A percentile compares a stretch with the other conserved stretches of the same genome.
These are phyloP conservation scores for Buathra laborator DNA, from an alignment of 2,888 invertebrate genomes.

Conservation along the genomic window DNA sequence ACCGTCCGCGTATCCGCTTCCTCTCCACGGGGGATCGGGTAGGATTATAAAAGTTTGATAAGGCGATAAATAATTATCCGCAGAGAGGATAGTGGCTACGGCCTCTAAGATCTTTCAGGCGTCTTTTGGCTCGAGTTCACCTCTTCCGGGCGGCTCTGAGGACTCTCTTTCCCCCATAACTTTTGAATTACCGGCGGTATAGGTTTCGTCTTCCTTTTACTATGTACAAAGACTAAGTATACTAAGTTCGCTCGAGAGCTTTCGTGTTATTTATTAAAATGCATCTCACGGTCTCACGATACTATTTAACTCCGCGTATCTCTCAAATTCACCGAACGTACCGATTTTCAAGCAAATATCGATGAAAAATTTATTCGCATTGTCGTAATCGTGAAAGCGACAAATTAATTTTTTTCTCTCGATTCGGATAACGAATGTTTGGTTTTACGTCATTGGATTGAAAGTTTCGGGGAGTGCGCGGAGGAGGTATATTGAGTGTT, in stretches of 20 bases:
- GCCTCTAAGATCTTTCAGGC: conserved; percentile 59
- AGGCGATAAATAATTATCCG: conserved; percentile 84
- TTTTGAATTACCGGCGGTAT: conserved; percentile 76
- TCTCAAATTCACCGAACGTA: neutral
- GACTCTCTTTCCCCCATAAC: conserved; percentile 74
- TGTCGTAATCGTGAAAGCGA: neutral
- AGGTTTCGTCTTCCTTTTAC: neutral
- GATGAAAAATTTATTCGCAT: neutral
- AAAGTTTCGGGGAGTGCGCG: neutral
- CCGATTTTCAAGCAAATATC: neutral
- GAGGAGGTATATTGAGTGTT: neutral
- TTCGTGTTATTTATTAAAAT: neutral
- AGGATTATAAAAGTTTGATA: conserved; percentile 84
- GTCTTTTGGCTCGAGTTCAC: conserved; percentile 30
- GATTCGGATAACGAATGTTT: neutral
- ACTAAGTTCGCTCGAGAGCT: neutral
- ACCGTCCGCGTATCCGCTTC: conserved; percentile 66
- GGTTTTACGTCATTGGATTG: neutral
- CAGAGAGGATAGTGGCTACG: conserved; percentile 62
- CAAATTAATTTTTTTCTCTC: neutral
- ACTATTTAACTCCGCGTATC: neutral
- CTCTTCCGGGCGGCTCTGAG: conserved; percentile 20
- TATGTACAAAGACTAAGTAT: conserved; percentile 14
- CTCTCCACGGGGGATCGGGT: conserved; percentile 61
- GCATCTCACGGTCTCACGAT: neutral